These are phyloP conservation scores for Henicopernis longicauda DNA, from an alignment of 2,113 vertebrate genomes.

Conservation along the genomic window DNA sequence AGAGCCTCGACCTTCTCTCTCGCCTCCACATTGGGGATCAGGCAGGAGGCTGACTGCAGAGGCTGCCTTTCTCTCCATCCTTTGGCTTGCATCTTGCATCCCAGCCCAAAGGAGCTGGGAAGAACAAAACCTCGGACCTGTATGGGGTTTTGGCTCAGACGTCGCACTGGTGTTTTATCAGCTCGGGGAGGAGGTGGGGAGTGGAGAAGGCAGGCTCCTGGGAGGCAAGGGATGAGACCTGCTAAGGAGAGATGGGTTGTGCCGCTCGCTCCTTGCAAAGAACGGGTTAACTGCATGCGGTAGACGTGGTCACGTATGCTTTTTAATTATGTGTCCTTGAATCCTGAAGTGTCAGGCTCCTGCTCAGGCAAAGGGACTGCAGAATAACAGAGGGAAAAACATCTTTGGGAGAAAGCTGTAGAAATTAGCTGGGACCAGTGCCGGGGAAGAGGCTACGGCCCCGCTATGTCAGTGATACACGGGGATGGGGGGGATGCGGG, in stretches of 20 bases:
- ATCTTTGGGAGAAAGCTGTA: not conserved
- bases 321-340: not conserved
- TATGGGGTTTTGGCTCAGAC: not conserved
- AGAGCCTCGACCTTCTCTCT: not conserved
- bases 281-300: not conserved
- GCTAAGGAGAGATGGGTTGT: not conserved
- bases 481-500: accelerated
- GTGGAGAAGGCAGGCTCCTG: not conserved
- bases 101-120: not conserved
- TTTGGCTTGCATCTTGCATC: not conserved
- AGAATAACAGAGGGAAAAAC: not conserved
- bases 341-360: not conserved
- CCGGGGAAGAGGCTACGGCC: accelerated
- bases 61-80: not conserved
- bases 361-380: not conserved
- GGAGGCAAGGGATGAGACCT: not conserved
- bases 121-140: not conserved
- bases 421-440: not conserved
- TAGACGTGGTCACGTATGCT: not conserved
- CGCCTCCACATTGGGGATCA: not conserved
- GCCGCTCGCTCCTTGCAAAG: accelerated
- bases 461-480: not conserved
- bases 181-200: not conserved
- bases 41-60: not conserved
- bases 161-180: not conserved